These are phyloP conservation scores for Metallyticus violacea DNA, from an alignment of 2,888 invertebrate species.

Conservation along the genomic window DNA sequence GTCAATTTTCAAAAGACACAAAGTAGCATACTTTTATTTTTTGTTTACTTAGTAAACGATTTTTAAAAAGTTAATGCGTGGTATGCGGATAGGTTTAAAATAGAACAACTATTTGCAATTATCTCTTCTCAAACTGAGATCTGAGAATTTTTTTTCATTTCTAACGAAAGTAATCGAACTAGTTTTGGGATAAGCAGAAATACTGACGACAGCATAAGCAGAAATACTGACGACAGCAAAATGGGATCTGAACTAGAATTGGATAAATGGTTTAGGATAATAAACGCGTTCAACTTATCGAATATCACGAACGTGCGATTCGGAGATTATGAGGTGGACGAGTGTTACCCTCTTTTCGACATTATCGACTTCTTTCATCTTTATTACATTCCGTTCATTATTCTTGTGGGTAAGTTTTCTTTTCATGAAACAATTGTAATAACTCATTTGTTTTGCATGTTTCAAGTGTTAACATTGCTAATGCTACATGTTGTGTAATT, in stretches of 20 bases:
- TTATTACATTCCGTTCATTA: constrained; percentile 60
- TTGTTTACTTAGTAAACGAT: no score
- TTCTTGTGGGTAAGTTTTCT: constrained; percentile 47
- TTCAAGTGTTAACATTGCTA: not conserved
- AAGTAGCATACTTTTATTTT: no score
- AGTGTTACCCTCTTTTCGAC: constrained; percentile 38
- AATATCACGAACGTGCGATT: not conserved
- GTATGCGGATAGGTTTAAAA: no score
- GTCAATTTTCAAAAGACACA: not conserved
- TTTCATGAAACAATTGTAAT: not conserved
- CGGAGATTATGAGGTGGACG: constrained; percentile 19
- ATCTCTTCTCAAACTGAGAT: no score
- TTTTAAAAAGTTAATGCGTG: no score
- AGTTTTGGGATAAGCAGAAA: no score
- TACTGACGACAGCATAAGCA: no score
- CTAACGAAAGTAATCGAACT: no score
- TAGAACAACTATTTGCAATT: no score
- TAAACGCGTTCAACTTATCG: not conserved
- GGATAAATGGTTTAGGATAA: not conserved
- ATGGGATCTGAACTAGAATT: not conserved
- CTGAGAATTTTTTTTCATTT: no score
- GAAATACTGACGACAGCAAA: not conserved
- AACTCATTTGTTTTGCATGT: not conserved
- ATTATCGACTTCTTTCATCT: constrained; percentile 51
- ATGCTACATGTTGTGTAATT: no score